Evolutionary conservation across 2,888 invertebrate species (phyloP).

Genomic region (Lobophora halterata): DNA sequence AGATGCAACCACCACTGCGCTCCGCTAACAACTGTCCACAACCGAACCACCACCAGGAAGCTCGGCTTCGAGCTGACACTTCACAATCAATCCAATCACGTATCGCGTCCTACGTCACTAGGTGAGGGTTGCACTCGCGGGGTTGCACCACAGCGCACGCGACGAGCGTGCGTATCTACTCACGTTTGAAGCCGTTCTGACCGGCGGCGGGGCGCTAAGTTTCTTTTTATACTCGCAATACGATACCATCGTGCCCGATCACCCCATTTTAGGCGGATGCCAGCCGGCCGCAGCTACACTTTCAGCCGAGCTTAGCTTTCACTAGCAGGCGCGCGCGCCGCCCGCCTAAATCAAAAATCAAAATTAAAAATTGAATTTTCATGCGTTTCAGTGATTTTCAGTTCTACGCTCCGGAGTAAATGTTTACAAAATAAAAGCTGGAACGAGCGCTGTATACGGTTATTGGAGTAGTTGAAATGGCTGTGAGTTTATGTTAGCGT

Average conservation of each 20-base stretch:
- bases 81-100: constrained; percentile 70
- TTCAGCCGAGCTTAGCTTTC: constrained; percentile 78
- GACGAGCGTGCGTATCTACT: constrained; percentile 83
- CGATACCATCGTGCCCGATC: constrained; percentile 83
- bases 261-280: constrained; percentile 81
- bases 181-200: constrained; percentile 99
- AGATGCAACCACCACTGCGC: constrained; percentile 30
- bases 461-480: constrained; percentile 31
- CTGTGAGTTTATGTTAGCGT: constrained; percentile 21
- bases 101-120: constrained; percentile 27
- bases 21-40: constrained; percentile 43
- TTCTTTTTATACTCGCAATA: constrained; percentile 91
- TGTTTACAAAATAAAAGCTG: constrained; percentile 43
- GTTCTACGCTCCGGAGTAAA: constrained; percentile 15
- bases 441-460: constrained; percentile 26
- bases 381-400: constrained; percentile 24
- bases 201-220: constrained; percentile 86
- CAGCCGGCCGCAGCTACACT: constrained; percentile 65
- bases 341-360: constrained; percentile 9
- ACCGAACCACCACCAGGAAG: constrained; percentile 53
- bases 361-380: constrained; percentile 18
- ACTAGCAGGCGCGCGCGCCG: constrained; percentile 56
- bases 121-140: constrained; percentile 61
- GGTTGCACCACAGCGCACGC: constrained; percentile 46
- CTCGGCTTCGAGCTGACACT: constrained; percentile 48